These are phyloP conservation scores for Podarcis raffonei DNA, from an alignment of 2,113 vertebrate genomes.

Conservation along the genomic window DNA sequence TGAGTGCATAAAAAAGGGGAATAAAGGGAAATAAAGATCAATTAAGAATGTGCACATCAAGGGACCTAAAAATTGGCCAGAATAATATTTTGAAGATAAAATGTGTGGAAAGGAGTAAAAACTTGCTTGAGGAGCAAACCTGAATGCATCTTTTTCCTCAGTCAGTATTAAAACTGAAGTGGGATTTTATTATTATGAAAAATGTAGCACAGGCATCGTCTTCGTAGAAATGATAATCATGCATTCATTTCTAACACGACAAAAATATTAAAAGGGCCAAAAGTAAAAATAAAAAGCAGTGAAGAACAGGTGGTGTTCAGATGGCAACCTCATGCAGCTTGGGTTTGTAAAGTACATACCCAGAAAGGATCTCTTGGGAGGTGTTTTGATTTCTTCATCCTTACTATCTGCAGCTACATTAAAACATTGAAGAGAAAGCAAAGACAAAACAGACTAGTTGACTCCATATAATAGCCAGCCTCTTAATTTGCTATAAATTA, in stretches of 20 bases:
- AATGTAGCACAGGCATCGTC: neutral
- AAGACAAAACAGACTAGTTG: slow-evolving; percentile 73
- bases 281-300: neutral
- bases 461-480: slow-evolving; percentile 57
- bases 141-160: slow-evolving; percentile 61
- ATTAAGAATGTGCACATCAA: neutral
- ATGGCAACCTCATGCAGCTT: slow-evolving; percentile 61
- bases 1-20: neutral
- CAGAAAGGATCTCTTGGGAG: slow-evolving; percentile 90
- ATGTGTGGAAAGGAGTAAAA: neutral
- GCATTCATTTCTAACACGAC: slow-evolving; percentile 43
- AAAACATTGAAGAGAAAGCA: slow-evolving; percentile 55
- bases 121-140: slow-evolving; percentile 12
- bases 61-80: neutral
- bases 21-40: neutral
- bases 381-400: slow-evolving; percentile 92
- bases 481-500: slow-evolving; percentile 26
- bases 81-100: neutral
- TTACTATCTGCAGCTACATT: slow-evolving; percentile 91
- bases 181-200: slow-evolving; percentile 35
- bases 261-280: neutral
- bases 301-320: neutral
- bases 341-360: slow-evolving; percentile 87
- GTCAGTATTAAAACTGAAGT: slow-evolving; percentile 26
- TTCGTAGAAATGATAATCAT: slow-evolving; percentile 24